Evolutionary conservation across 2,113 vertebrate genomes (phyloP).

Genomic region (Cettia cetti): DNA sequence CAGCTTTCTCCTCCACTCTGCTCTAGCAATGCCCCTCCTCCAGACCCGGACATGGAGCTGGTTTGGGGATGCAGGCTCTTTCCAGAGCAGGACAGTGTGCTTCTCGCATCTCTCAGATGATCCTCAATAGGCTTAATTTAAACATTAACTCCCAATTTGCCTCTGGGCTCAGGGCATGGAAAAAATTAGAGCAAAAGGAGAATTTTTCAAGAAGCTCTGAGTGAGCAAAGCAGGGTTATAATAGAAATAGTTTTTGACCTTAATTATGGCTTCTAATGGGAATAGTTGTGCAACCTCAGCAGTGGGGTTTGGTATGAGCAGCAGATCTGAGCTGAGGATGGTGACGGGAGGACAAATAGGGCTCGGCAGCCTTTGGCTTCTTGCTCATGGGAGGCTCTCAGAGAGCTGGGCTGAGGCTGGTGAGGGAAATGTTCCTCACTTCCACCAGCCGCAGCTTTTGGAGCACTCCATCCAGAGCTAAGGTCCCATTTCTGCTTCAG

Average conservation of each 20-base stretch:
- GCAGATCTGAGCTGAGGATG: not conserved
- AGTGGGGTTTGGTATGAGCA: not conserved
- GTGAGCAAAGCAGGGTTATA: constrained; percentile 1
- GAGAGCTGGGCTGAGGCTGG: not conserved
- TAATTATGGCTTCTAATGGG: constrained; percentile 65
- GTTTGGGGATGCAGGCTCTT: not conserved
- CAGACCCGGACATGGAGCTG: not conserved
- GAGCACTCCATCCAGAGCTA: rapidly evolving
- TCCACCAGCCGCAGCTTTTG: not conserved
- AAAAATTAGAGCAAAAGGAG: constrained; percentile 35
- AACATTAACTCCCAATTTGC: constrained; percentile 40
- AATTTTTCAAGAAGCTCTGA: constrained; percentile 22
- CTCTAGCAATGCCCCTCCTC: not conserved
- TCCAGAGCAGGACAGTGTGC: not conserved
- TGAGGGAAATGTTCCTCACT: not conserved
- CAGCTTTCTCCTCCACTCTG: not conserved
- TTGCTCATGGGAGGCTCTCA: not conserved
- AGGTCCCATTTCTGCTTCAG: not conserved
- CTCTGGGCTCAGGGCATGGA: constrained; percentile 11
- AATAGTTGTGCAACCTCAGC: constrained; percentile 31
- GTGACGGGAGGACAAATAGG: not conserved
- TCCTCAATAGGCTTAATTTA: constrained; percentile 33
- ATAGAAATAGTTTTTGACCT: constrained; percentile 55
- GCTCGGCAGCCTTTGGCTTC: not conserved
- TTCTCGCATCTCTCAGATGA: not conserved